Percentiles rank a stretch among this genome's conserved stretches.
These are phyloP conservation scores for Prunella strophiata DNA, from an alignment of 2,797 vertebrate species.

Conservation along the genomic window DNA sequence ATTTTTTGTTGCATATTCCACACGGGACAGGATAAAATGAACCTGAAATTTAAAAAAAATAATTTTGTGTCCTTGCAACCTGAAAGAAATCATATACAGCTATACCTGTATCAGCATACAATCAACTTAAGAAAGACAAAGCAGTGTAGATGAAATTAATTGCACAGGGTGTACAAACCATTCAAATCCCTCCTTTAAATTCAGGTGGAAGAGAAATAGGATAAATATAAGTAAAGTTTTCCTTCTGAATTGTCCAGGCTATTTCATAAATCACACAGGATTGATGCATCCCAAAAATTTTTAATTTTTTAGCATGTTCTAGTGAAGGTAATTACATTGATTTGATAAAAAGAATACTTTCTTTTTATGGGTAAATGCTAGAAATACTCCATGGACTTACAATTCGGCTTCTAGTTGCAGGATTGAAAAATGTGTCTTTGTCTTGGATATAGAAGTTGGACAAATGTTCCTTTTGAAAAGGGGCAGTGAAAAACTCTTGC, in stretches of 20 bases:
- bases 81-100: background rate
- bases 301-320: background rate
- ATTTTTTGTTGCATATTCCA: conserved; percentile 84
- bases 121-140: background rate
- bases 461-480: conserved; percentile 87
- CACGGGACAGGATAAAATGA: conserved; percentile 88
- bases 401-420: conserved; percentile 91
- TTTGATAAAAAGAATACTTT: background rate
- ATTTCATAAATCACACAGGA: background rate
- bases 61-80: background rate
- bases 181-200: background rate
- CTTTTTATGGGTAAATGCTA: background rate
- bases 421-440: conserved; percentile 87
- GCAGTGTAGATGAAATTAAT: background rate
- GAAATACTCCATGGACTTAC: conserved; percentile 72
- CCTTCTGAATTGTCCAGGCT: background rate
- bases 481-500: conserved; percentile 90
- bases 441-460: conserved; percentile 84
- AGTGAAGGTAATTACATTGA: background rate
- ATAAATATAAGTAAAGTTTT: background rate
- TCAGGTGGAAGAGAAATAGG: background rate
- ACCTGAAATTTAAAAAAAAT: conserved; percentile 77
- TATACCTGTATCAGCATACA: background rate
- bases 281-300: background rate
- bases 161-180: background rate